Evolutionary conservation across 2,113 vertebrate species (phyloP).

Genomic region (Percopsis transmontana): DNA sequence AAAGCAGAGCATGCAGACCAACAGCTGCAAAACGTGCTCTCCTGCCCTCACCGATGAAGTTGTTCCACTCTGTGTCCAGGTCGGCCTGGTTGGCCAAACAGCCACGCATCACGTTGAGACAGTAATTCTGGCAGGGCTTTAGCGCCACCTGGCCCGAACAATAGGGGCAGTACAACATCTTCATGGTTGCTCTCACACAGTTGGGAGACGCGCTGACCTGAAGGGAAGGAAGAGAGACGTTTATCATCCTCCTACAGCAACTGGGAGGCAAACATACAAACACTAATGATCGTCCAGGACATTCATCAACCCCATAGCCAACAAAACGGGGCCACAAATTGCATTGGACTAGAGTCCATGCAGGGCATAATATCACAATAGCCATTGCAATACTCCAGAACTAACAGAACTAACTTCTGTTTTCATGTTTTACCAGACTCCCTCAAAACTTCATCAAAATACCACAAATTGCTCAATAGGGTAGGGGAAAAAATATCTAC

Average conservation of each 20-base stretch:
- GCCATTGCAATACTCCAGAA: too few relatives aligned
- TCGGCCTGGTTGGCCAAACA: constrained; percentile 97
- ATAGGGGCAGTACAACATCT: constrained; percentile 95
- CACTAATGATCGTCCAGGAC: too few relatives aligned
- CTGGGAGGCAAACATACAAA: constrained; percentile 5
- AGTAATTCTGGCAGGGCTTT: constrained; percentile 97
- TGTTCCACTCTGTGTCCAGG: constrained; percentile 94
- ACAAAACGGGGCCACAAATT: too few relatives aligned
- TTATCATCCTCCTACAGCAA: constrained; percentile 25
- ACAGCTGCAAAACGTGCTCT: too few relatives aligned
- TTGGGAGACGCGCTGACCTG: constrained; percentile 90
- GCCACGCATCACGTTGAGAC: constrained; percentile 95
- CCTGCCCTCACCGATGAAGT: constrained; percentile 88
- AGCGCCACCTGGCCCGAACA: constrained; percentile 91
- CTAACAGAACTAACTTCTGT: too few relatives aligned
- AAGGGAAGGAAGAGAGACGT: constrained; percentile 12
- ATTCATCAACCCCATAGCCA: too few relatives aligned
- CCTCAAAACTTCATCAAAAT: neutral
- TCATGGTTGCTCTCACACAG: constrained; percentile 87
- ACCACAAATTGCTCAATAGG: too few relatives aligned
- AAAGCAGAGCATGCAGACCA: constrained; percentile 23
- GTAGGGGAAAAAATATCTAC: too few relatives aligned
- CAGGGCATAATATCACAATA: too few relatives aligned
- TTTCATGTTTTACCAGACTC: neutral
- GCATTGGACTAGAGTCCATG: too few relatives aligned